Evolutionary conservation across 2,113 vertebrate genomes (phyloP), one percentile per base, ranked within the genome.

Genomic region (Cathartes aura): DNA sequence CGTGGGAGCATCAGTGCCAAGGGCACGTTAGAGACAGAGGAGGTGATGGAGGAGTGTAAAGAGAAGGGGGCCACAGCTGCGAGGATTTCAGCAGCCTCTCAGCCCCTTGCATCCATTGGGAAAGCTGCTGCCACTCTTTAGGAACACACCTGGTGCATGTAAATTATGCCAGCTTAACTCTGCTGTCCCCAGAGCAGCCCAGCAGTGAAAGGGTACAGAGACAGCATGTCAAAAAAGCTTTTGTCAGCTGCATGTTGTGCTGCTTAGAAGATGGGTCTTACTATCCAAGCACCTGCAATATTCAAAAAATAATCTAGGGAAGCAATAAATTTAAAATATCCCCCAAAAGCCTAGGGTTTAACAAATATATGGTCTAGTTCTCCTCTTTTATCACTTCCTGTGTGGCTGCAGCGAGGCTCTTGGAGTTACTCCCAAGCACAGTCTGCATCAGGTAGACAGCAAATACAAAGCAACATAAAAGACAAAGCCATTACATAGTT

Each of bases 371-470:
- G 34, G 70, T 64, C 70, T 95, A 82, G 48, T 92, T 89, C 67
- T 93, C n/a, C 36, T 80, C 74, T 93, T 91, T 80, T 85, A 89
- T 71, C 13, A 4, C 58, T 91, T 96, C 89, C 94, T 93, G 53
- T 79, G 91, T 68, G 71, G 45, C 87, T 93, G 56, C 53, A 82
- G 45, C 12, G 26, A 85, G 55, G 62, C 53, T 68, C 32, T 79
- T 87, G 89, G 94, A 90, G 34, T 60, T 87, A 48, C 27, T 97
- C 56, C 66, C 84, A 75, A 91, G 74, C 53, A 70, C 22, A 80
- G 62, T 6, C 87, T 93, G 52, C 50, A 52, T 87, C 87, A 96
- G 81, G 73, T 94, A 84, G 81, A 91, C 73, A 89, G 66, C 56
- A 92, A 88, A 95, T 42, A 58, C 64, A 79, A 87, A 81, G 36